Percentiles rank a stretch among this genome's conserved stretches.
phyloP scores from a whole-genome alignment of 2,888 invertebrate species.

The Dendrolimus houi region DNA sequence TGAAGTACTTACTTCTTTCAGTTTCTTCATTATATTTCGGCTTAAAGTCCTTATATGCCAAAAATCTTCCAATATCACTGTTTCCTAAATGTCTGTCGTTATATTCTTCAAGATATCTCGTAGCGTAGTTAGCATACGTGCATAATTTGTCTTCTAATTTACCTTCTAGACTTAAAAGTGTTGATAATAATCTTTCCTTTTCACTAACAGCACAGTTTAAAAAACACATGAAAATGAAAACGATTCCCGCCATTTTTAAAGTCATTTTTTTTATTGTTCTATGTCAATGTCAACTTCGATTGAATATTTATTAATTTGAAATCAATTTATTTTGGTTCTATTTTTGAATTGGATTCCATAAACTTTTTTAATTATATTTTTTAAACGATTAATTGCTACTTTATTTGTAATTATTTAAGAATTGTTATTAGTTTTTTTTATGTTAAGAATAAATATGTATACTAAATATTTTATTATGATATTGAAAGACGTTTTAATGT shows the following conservation, averaged over 20 bases:
- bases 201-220: slow-evolving; percentile 7
- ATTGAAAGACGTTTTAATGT: neutral
- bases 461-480: too few species aligned
- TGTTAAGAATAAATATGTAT: too few species aligned
- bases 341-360: too few species aligned
- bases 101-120: slow-evolving; percentile 37
- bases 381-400: too few species aligned
- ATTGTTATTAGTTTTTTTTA: too few species aligned
- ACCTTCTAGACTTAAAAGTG: slow-evolving; percentile 22
- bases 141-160: slow-evolving; percentile 32
- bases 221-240: slow-evolving; percentile 14
- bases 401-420: too few species aligned
- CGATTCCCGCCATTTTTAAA: slow-evolving; percentile 12
- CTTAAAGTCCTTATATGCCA: slow-evolving; percentile 49
- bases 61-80: slow-evolving; percentile 38
- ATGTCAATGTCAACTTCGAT: too few species aligned
- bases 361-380: too few species aligned
- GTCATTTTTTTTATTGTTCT: slow-evolving; percentile 12
- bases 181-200: slow-evolving; percentile 10
- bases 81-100: slow-evolving; percentile 46
- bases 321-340: too few species aligned
- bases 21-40: slow-evolving; percentile 21
- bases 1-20: slow-evolving; percentile 28
- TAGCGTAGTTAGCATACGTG: slow-evolving; percentile 24
- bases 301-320: too few species aligned